Evolutionary conservation across 2,113 vertebrate species (phyloP), one percentile per base, ranked within the genome.

Genomic region (Eublepharis macularius): DNA sequence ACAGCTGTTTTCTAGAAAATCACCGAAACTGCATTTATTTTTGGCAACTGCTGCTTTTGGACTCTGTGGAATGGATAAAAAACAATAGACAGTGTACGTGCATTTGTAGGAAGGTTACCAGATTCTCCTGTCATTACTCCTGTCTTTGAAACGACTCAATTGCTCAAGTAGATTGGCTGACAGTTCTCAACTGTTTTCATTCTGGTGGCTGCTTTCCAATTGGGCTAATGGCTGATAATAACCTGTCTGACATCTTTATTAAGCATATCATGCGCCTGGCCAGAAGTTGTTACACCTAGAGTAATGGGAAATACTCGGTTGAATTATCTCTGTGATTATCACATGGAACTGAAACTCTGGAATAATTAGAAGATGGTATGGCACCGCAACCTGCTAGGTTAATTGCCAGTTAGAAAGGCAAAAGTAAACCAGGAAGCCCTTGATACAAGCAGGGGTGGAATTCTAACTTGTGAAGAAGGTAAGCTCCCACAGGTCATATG

Each of bases 21-120:
- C 36, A 17, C 68, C 69, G 87, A 90, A 80, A 83, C 6, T 47
- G 39, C 83, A 68, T 69, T 84, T 89, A 84, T 65, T 75, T 43
- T 39, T 86, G 47, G 47, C 13, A 91, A 39, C 39, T 81, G 82
- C 2, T 76, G 17, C 72, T 81, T 76, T 39, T 81, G 49, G 82
- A 90, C 82, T 24, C 26, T 6, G 89, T 75, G 10, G 24, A 17
- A 86, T 60, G 5, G 85, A 76, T 51, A 76, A 57, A 83, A 82
- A 87, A 77, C 9, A 77, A 70, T 9, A 76, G 8, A 4, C 32
- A 86, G 0, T 12, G 13, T 0, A 0, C 36, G 19, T 13, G 45
- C 17, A 54, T 60, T 36, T 63, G 2, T 39, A 79, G 26, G 60
- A 17, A 86, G 72, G 54, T 69, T 81, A 82, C 2, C 13, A 1